Evolutionary conservation across 2,797 vertebrate genomes (phyloP).

Genomic region (Rhodeus uyekii): DNA sequence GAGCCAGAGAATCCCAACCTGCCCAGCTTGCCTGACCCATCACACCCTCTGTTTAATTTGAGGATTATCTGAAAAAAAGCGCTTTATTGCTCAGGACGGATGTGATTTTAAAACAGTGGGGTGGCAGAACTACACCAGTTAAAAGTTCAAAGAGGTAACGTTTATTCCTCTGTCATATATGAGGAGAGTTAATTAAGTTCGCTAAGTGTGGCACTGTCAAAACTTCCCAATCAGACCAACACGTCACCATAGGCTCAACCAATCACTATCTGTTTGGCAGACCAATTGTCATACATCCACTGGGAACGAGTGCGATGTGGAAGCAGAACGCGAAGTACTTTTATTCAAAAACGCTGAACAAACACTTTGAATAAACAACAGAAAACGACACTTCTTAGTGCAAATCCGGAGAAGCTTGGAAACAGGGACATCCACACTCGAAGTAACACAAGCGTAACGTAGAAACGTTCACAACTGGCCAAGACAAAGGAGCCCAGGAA

Average conservation of each 20-base stretch:
- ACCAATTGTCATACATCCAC: no score
- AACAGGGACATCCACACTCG: no score
- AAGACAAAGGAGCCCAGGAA: no score
- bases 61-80: constrained; percentile 48
- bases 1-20: constrained; percentile 39
- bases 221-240: not conserved
- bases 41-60: constrained; percentile 49
- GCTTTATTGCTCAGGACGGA: constrained; percentile 17
- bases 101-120: not conserved
- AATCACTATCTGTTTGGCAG: not conserved
- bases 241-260: not conserved
- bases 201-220: not conserved
- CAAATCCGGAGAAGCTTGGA: no score
- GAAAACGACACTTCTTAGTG: no score
- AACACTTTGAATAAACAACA: no score
- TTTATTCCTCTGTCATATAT: not conserved
- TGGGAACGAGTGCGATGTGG: no score
- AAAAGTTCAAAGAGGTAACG: constrained; percentile 31
- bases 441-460: no score
- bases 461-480: no score
- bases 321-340: no score
- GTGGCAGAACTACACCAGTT: not conserved
- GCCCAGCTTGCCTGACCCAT: constrained; percentile 40
- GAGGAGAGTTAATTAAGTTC: not conserved
- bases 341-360: no score